A percentile compares a stretch with the other conserved stretches of the same genome.
phyloP scores from a whole-genome alignment of 2,888 invertebrate genomes.

The Eudemis profundana region DNA sequence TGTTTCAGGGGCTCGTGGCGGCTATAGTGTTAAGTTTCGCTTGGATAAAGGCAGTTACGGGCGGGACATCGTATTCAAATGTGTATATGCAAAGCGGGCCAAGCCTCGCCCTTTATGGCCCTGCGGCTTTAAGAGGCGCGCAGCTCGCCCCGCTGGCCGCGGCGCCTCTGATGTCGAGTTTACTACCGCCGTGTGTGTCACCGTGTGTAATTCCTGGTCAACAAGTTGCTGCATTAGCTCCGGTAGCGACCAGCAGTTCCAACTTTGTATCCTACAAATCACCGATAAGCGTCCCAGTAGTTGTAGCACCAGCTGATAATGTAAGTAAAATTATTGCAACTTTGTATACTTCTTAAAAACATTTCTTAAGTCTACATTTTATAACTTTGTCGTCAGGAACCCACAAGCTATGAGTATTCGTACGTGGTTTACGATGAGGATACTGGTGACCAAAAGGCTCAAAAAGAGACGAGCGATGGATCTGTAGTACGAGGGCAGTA shows the following conservation, averaged over 20 bases:
- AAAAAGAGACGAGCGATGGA: constrained; percentile 82
- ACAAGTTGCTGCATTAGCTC: constrained; percentile 55
- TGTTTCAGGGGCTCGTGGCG: constrained; percentile 62
- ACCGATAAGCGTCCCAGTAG: constrained; percentile 61
- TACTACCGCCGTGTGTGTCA: constrained; percentile 65
- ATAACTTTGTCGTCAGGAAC: constrained; percentile 55
- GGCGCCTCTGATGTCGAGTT: constrained; percentile 55
- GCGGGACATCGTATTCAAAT: constrained; percentile 65
- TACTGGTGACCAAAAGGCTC: constrained; percentile 83
- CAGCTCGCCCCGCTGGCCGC: constrained; percentile 63
- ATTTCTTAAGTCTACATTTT: background rate
- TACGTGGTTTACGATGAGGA: constrained; percentile 83
- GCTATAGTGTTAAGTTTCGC: constrained; percentile 53
- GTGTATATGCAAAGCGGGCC: constrained; percentile 69
- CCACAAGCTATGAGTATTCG: constrained; percentile 73
- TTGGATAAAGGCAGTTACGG: constrained; percentile 54
- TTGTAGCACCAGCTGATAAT: constrained; percentile 60
- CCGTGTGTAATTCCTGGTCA: constrained; percentile 68
- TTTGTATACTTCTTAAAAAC: background rate
- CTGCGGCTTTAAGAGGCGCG: constrained; percentile 56
- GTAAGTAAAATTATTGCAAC: constrained; percentile 62
- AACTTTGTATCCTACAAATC: constrained; percentile 65
- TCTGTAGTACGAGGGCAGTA: constrained; percentile 82
- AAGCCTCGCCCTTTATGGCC: constrained; percentile 61
- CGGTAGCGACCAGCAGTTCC: constrained; percentile 55